A percentile compares a stretch with the other conserved stretches of the same genome.
These are phyloP conservation scores for Gallinago solitaria DNA, from an alignment of 2,797 vertebrate species.

Conservation along the genomic window DNA sequence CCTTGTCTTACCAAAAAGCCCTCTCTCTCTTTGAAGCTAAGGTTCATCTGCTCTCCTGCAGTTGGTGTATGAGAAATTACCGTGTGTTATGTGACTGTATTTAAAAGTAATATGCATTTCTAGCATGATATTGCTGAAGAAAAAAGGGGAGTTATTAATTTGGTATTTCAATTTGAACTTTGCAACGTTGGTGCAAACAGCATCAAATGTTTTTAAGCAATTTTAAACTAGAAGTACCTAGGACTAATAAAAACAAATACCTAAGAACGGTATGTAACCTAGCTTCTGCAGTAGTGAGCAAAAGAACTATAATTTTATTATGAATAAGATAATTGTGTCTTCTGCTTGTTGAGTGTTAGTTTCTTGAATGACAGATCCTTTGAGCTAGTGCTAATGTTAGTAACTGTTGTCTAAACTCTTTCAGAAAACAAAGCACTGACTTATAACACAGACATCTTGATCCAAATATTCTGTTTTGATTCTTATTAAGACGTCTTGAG, in stretches of 20 bases:
- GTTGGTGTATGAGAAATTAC: not conserved
- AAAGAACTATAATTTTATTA: not conserved
- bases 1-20: not conserved
- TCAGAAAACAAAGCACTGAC: not conserved
- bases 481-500: not conserved
- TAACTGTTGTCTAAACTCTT: not conserved
- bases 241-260: not conserved
- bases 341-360: not conserved
- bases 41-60: not conserved
- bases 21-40: not conserved
- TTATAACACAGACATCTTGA: not conserved
- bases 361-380: not conserved
- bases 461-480: not conserved
- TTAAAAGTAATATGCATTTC: not conserved
- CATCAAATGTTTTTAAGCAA: not conserved
- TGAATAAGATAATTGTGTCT: not conserved
- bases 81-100: not conserved
- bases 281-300: not conserved
- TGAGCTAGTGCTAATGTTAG: not conserved
- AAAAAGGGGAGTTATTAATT: not conserved
- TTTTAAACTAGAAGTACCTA: not conserved
- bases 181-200: not conserved
- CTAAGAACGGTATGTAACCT: not conserved
- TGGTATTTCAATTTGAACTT: not conserved
- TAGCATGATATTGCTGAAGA: not conserved